Evolutionary conservation across 2,797 vertebrate genomes (phyloP), one percentile per base, ranked within the genome.

Genomic region (Ctenopoma kingsleyae): DNA sequence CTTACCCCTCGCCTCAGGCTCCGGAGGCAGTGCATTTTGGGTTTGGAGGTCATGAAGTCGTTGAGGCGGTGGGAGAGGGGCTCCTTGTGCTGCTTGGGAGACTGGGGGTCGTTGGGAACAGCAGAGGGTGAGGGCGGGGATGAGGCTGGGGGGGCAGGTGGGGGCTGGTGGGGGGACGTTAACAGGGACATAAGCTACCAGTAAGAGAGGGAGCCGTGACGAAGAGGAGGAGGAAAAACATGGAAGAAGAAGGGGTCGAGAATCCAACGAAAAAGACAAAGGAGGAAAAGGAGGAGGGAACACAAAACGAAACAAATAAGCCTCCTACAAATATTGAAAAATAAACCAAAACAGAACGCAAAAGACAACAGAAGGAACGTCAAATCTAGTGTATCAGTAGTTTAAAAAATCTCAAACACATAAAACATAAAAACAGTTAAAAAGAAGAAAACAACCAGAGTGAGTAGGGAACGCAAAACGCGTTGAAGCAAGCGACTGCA

Each of bases 1-100:
- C 98, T 99, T 98, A 99, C 98, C 98, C 98, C 98, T 47, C 98
- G 97, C 94, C 97, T 99, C 94, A 99, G 97, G 93, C 97, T 99
- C 95, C 97, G 93, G 95, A 99, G 98, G 91, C 97, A 99, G 95
- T 99, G 97, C 95, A 99, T 98, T 98, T 98, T 99, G 96, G 98
- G 96, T 96, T 99, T 99, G 96, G 97, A 98, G 94, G 94, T 94
- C 96, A 98, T 98, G 96, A 99, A 97, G 94, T 99, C 98, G 96
- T 99, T 98, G 97, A 99, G 96, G 94, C 98, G 98, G 89, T 98
- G 97, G 93, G 97, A 97, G 94, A 99, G 97, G 95, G 96, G 96
- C 94, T 99, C 98, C 97, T 98, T 98, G 90, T 95, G 96, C 96
- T 98, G 98, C 97, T 99, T 98, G 95, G 98, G 98, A 97, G 97